A percentile compares a stretch with the other conserved stretches of the same genome.
Conservation (phyloP, 1,140 invertebrate species). For the Caenorhabditis latens region DNA sequence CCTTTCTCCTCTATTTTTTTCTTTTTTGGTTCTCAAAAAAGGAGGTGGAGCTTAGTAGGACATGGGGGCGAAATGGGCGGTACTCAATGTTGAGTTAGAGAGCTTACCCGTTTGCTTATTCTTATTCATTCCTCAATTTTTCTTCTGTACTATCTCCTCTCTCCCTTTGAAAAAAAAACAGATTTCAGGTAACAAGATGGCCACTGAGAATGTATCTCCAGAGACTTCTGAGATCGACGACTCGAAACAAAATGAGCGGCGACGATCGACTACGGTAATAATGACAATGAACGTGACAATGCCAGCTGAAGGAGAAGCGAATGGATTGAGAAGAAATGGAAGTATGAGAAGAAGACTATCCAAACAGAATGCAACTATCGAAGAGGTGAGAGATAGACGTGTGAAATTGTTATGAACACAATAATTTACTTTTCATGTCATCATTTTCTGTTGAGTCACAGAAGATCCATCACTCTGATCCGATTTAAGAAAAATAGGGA, state of each 20-base stretch:
- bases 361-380: conserved; percentile 43
- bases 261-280: conserved; percentile 30
- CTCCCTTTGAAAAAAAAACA: background rate
- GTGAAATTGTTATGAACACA: background rate
- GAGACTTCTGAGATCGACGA: conserved; percentile 1
- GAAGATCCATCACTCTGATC: background rate
- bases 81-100: background rate
- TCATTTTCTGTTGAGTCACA: background rate
- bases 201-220: conserved; percentile 7
- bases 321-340: conserved; percentile 17
- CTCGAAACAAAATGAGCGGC: background rate
- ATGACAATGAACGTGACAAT: conserved; percentile 42
- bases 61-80: background rate
- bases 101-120: background rate
- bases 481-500: too few relatives aligned
- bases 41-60: background rate
- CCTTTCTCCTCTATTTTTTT: background rate
- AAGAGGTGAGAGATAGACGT: background rate
- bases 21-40: conserved; percentile 1
- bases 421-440: background rate
- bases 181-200: conserved; percentile 20
- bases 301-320: too few relatives aligned
- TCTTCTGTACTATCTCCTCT: background rate
- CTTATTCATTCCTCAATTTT: background rate
- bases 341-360: conserved; percentile 12